A percentile compares a stretch with the other conserved stretches of the same genome.
phyloP scores from a whole-genome alignment of 2,113 vertebrate genomes.

The Tragelaphus imberbis region DNA sequence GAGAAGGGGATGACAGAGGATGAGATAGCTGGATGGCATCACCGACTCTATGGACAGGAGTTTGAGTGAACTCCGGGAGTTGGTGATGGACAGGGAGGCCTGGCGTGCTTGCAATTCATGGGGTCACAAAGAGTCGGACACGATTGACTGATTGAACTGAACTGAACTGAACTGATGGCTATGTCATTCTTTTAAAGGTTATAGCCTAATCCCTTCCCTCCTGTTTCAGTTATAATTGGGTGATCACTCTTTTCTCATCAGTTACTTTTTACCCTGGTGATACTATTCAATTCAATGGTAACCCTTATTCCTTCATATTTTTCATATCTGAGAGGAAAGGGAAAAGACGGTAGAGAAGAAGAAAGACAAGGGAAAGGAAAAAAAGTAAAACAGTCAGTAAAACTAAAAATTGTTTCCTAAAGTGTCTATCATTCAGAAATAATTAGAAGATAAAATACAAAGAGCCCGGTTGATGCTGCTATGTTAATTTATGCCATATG shows the following conservation, averaged over 20 bases:
- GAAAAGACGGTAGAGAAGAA: background rate
- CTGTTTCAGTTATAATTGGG: background rate
- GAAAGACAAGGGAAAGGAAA: background rate
- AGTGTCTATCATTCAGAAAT: background rate
- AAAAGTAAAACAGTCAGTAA: background rate
- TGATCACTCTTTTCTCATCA: background rate
- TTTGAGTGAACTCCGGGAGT: too few species aligned
- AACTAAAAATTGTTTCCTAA: background rate
- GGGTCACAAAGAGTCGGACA: too few species aligned
- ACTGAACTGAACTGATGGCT: background rate
- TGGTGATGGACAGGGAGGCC: too few species aligned
- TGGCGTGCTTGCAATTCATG: too few species aligned
- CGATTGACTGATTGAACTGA: accelerated
- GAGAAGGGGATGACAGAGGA: too few species aligned
- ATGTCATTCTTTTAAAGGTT: background rate
- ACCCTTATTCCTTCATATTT: background rate
- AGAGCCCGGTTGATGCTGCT: background rate
- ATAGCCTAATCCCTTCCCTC: background rate
- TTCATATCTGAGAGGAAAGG: background rate
- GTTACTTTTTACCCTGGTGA: background rate
- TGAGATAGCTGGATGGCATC: too few species aligned
- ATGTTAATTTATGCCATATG: background rate
- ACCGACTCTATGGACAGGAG: too few species aligned
- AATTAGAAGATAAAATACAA: background rate
- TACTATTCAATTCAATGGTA: background rate